phyloP scores from a whole-genome alignment of 2,797 vertebrate genomes.

The Podarcis siculus region DNA sequence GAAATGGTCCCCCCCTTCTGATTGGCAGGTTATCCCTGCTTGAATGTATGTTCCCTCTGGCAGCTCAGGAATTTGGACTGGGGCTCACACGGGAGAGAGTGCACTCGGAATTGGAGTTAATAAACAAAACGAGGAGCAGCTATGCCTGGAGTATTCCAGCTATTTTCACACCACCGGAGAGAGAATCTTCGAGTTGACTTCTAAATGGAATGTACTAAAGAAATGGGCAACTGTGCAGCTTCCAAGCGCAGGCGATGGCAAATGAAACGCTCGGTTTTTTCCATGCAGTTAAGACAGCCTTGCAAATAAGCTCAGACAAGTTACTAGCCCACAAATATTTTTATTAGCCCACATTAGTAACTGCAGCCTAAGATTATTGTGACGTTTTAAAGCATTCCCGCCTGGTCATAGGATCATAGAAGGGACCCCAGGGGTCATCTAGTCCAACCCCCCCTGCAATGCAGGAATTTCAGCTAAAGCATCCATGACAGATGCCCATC shows the following conservation, averaged over 20 bases:
- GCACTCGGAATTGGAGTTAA: not conserved
- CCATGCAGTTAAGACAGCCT: not conserved
- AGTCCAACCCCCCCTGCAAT: too few relatives aligned
- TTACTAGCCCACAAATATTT: not conserved
- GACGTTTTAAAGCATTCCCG: not conserved
- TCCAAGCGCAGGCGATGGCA: not conserved
- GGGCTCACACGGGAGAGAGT: not conserved
- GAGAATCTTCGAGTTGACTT: not conserved
- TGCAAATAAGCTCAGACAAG: not conserved
- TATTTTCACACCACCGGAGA: conserved; percentile 10
- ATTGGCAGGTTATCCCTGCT: conserved; percentile 12
- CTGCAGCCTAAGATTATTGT: not conserved
- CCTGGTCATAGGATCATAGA: not conserved
- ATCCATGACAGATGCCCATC: too few relatives aligned
- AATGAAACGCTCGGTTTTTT: not conserved
- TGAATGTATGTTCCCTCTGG: conserved; percentile 9
- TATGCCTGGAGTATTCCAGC: conserved; percentile 7
- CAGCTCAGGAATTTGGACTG: conserved; percentile 35
- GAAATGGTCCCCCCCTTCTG: not conserved
- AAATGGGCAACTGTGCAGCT: not conserved
- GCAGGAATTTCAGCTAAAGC: too few relatives aligned
- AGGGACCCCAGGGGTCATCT: too few relatives aligned
- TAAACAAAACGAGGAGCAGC: conserved; percentile 36
- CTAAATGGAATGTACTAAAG: not conserved
- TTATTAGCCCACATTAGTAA: not conserved